These are phyloP conservation scores for Pogonognathellus flavescens DNA, from an alignment of 1,140 invertebrate genomes.

Conservation along the genomic window DNA sequence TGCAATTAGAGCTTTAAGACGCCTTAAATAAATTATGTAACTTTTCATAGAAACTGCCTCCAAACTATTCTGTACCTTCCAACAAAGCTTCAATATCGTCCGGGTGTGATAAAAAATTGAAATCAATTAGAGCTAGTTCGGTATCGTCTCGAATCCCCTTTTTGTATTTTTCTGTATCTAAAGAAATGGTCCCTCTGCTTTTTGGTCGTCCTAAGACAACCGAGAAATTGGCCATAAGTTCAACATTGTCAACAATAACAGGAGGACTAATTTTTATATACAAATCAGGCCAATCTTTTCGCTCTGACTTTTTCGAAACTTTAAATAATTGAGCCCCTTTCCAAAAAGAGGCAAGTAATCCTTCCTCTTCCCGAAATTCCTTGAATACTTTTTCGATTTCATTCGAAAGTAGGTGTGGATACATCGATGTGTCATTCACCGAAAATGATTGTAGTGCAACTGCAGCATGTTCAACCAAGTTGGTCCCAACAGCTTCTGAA, in stretches of 20 bases:
- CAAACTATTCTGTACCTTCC: too few relatives aligned
- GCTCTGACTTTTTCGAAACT: neutral
- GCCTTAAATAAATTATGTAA: too few relatives aligned
- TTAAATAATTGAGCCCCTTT: neutral
- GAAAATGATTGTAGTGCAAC: neutral
- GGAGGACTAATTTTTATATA: neutral
- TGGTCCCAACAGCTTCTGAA: neutral
- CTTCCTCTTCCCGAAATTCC: neutral
- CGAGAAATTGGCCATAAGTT: neutral
- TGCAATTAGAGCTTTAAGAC: too few relatives aligned
- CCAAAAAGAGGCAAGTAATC: neutral
- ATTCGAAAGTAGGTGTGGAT: neutral
- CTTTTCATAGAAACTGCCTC: too few relatives aligned
- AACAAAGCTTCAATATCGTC: neutral
- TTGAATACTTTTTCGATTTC: neutral
- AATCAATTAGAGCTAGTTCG: conserved; percentile 34
- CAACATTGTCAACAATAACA: neutral
- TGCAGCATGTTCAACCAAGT: neutral
- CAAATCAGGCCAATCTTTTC: neutral
- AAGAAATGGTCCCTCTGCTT: neutral
- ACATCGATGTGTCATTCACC: neutral
- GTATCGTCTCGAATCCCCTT: neutral
- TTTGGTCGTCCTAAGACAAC: neutral
- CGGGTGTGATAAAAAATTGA: neutral
- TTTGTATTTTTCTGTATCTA: conserved; percentile 13